Evolutionary conservation across 2,113 vertebrate genomes (phyloP), one percentile per base, ranked within the genome.

Genomic region (Scophthalmus maximus): DNA sequence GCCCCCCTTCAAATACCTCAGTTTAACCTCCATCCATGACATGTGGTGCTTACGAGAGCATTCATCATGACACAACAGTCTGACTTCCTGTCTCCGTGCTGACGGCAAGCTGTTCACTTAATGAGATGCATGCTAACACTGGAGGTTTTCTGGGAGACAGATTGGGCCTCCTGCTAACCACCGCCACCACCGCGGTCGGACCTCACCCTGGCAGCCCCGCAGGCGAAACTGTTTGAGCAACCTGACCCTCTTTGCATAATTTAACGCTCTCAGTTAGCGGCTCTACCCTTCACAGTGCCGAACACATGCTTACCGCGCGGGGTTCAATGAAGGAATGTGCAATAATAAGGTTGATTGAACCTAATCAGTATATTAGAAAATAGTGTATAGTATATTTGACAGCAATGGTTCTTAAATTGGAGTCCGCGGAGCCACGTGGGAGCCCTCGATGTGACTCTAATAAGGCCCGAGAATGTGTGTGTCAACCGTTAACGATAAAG

Each of bases 61-160:
- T 92, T 93, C 83, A 90, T 91, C 91, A 91, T 87, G 77, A 79
- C 90, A 90, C 86, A 90, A 91, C 91, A 84, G 90, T 91, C 91
- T 91, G 87, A 92, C 90, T 92, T 92, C 92, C 92, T 92, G 80
- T 87, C 88, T 71, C 86, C 49, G 78, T 73, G 85, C 91, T 90
- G 92, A 93, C 81, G 86, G 88, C 91, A 92, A 92, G 92, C 92
- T 93, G 92, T 93, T 93, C 73, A 29, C 75, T 86, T 93, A 93
- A 94, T 91, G 90, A 93, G 90, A 92, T 92, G 84, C 91, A 90
- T 89, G 83, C 88, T 88, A 87, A 73, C 36, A 4, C 81, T 87
- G 85, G 83, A 90, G 86, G 84, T 84, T 68, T 90, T 70, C 14
- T 22, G 73, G 55, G 84, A 92, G 62, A 92, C 82, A 82, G 88